Evolutionary conservation across 2,113 vertebrate species (phyloP), one percentile per base, ranked within the genome.

Genomic region (Hemibagrus wyckioides): DNA sequence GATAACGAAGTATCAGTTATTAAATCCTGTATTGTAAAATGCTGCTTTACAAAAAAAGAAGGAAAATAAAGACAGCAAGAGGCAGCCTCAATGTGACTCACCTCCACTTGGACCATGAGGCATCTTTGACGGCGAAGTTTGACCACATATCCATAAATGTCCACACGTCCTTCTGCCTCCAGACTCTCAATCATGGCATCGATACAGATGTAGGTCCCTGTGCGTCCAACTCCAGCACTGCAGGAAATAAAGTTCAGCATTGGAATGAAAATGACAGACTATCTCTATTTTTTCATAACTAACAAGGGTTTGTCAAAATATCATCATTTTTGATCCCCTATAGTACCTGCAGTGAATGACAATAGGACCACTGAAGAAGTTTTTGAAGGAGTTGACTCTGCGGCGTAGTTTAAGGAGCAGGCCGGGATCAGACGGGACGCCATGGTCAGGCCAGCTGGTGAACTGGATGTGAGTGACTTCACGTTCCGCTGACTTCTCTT

Each of bases 21-120:
- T 63, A 13, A 63, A 17, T 67, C 33, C 44, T n/a, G 25, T 52
- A 14, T 28, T 36, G 30, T 69, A 2, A 69, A 36, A 6, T 69
- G 14, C 36, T 36, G 36, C 17, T 6, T 5, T 6, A n/a, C 9
- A 21, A 28, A 30, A 65, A 65, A 65, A 13, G 9, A 65, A 28
- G 41, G 39, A 75, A 75, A 44, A n/a, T 28, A 28, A 79, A 36
- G 50, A 11, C n/a, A 11, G 50, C 11, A 57, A 1, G 8, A 33
- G 30, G n/a, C 17, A 59, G n/a, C 19, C 41, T 5, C 48, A 21
- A 25, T 82, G 39, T 44, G 25, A 39, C 23, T 10, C 92, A 99
- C 98, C 97, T 99, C 98, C 0, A 99, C 98, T 96, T 99, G 98
- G 77, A 99, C 98, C 98, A 99, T 99, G 56, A 99, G 97, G 86